Evolutionary conservation across 2,113 vertebrate species (phyloP), one percentile per base, ranked within the genome.

Genomic region (Cinclus cinclus): DNA sequence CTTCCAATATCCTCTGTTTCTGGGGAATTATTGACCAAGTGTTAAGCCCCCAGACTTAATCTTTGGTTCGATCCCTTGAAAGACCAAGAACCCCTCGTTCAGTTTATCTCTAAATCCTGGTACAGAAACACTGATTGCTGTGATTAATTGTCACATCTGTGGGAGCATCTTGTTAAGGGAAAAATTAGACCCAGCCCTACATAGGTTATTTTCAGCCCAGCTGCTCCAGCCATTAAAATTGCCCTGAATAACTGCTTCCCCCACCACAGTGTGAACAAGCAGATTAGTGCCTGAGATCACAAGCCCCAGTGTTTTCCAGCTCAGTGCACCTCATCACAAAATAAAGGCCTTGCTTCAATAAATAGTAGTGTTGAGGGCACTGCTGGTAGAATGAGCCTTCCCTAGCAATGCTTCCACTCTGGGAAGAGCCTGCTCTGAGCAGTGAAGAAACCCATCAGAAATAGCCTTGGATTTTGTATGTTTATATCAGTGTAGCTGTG

Each of bases 151-250:
- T 94, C 90, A 85, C 91, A 94, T 88, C 80, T 91, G 93, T 76
- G 70, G 80, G 87, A 92, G 83, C 68, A 78, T 93, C 90, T 86
- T 83, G 58, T 68, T 93, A 77, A 80, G 84, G 55, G 64, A 71
- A 94, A 94, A 94, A 71, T 77, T 49, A 74, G 75, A 82, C 95
- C 95, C 83, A 89, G 84, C 74, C 83, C 92, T 76, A 42, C 8
- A 5, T 41, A 84, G 49, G 67, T 97, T 96, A 97, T 98, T 98
- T 98, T 97, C 9, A 21, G 82, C 67, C 70, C 97, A 98, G 98
- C 98, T 98, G 96, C 94, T 97, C 92, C 88, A 96, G 92, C 88
- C 95, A 81, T 96, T 96, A 95, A 94, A 92, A 94, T 83, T 85
- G 13, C 25, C 41, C 77, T 87, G 64, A 89, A 31, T 55, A 84